Evolutionary conservation across 2,888 invertebrate genomes (phyloP).

Genomic region (Cheilosia impressa): DNA sequence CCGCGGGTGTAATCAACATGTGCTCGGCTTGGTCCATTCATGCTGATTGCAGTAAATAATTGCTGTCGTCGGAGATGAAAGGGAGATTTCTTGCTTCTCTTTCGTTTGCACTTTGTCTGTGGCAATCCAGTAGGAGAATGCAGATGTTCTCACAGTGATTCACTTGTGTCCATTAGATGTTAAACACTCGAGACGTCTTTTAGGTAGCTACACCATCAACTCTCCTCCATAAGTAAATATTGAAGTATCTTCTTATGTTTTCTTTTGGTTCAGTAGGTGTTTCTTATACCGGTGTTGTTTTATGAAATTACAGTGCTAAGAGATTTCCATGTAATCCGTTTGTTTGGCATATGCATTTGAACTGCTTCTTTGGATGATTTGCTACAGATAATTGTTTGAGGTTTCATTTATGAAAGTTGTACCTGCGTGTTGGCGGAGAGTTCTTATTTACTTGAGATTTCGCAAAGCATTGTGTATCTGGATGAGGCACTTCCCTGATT

Average conservation of each 20-base stretch:
- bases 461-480: neutral
- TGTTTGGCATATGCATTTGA: slow-evolving; percentile 44
- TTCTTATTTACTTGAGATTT: slow-evolving; percentile 5
- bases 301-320: slow-evolving; percentile 43
- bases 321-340: slow-evolving; percentile 48
- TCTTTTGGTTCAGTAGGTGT: neutral
- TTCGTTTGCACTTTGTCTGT: neutral
- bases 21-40: slow-evolving; percentile 48
- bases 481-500: neutral
- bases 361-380: slow-evolving; percentile 18
- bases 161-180: slow-evolving; percentile 62
- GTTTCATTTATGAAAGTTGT: slow-evolving; percentile 24
- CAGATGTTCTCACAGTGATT: slow-evolving; percentile 51
- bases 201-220: slow-evolving; percentile 45
- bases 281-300: slow-evolving; percentile 47
- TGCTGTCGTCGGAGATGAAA: slow-evolving; percentile 41
- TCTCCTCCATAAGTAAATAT: slow-evolving; percentile 51
- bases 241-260: slow-evolving; percentile 26
- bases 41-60: slow-evolving; percentile 55
- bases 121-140: slow-evolving; percentile 19
- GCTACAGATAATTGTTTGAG: slow-evolving; percentile 42
- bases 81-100: slow-evolving; percentile 14
- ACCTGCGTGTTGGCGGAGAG: neutral
- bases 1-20: slow-evolving; percentile 50
- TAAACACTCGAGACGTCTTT: slow-evolving; percentile 58